These are phyloP conservation scores for Spilosoma lubricipeda DNA, from an alignment of 2,888 invertebrate species.

Conservation along the genomic window DNA sequence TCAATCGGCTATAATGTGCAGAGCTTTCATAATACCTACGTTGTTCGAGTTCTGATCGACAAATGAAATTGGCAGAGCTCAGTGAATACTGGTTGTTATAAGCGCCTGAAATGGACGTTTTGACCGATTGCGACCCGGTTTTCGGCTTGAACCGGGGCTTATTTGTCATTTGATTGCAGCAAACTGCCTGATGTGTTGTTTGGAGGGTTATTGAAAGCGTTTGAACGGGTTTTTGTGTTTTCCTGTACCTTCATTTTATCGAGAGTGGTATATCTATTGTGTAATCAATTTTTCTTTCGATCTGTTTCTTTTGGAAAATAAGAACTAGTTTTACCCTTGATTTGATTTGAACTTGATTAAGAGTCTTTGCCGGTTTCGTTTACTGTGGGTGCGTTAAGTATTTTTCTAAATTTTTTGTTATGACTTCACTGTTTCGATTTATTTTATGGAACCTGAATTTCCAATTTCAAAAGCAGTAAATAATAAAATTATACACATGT, in stretches of 20 bases:
- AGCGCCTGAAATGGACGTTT: slow-evolving; percentile 49
- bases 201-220: slow-evolving; percentile 31
- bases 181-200: slow-evolving; percentile 38
- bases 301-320: background rate
- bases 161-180: slow-evolving; percentile 52
- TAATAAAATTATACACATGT: no score
- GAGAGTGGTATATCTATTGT: background rate
- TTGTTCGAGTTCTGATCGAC: slow-evolving; percentile 13
- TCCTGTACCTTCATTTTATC: slow-evolving; percentile 32
- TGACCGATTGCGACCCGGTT: slow-evolving; percentile 58
- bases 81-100: slow-evolving; percentile 31
- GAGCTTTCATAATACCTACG: slow-evolving; percentile 23
- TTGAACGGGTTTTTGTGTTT: slow-evolving; percentile 32
- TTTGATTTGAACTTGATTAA: background rate
- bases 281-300: background rate
- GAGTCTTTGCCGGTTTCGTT: background rate
- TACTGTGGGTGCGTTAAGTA: background rate
- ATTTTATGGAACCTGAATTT: no score
- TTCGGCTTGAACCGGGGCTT: slow-evolving; percentile 46
- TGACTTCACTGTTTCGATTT: no score
- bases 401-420: background rate
- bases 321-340: background rate
- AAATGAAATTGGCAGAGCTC: slow-evolving; percentile 30
- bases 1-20: slow-evolving; percentile 36
- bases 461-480: no score